These are phyloP conservation scores for Sinocyclocheilus anophthalmus DNA, from an alignment of 2,113 vertebrate genomes.

Conservation along the genomic window DNA sequence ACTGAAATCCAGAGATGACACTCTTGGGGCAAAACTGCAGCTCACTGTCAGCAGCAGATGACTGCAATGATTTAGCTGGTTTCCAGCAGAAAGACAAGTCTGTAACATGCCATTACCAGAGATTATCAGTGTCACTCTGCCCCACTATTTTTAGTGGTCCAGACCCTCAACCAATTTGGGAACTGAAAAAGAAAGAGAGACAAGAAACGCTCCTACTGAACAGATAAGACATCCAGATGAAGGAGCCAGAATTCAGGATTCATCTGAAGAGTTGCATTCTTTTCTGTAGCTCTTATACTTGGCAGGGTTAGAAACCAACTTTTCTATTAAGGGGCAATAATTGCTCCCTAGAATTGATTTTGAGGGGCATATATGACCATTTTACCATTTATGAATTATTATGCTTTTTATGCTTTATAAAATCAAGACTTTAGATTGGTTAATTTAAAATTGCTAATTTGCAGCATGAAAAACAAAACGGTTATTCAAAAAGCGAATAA, in stretches of 20 bases:
- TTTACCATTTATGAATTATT: too few relatives aligned
- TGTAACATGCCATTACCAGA: conserved; percentile 74
- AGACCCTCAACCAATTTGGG: conserved; percentile 67
- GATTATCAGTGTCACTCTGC: conserved; percentile 74
- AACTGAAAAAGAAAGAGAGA: conserved; percentile 57
- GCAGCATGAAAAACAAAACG: too few relatives aligned
- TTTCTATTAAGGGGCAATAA: too few relatives aligned
- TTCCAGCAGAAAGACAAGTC: conserved; percentile 66
- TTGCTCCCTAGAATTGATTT: too few relatives aligned
- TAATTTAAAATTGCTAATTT: too few relatives aligned
- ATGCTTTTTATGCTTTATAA: too few relatives aligned
- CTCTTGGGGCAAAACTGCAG: conserved; percentile 5
- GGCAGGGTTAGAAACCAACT: too few relatives aligned
- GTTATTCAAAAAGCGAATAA: too few relatives aligned
- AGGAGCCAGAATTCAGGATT: neutral
- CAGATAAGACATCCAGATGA: neutral
- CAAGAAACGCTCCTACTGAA: neutral
- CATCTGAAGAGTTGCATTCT: neutral
- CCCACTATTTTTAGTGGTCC: conserved; percentile 69
- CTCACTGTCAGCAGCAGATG: conserved; percentile 64
- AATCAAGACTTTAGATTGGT: too few relatives aligned
- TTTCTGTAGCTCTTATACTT: neutral
- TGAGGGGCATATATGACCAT: too few relatives aligned
- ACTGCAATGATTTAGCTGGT: conserved; percentile 64
- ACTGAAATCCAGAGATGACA: conserved; percentile 19